Evolutionary conservation across 2,113 vertebrate genomes (phyloP).

Genomic region (Actenoides lindsayi): DNA sequence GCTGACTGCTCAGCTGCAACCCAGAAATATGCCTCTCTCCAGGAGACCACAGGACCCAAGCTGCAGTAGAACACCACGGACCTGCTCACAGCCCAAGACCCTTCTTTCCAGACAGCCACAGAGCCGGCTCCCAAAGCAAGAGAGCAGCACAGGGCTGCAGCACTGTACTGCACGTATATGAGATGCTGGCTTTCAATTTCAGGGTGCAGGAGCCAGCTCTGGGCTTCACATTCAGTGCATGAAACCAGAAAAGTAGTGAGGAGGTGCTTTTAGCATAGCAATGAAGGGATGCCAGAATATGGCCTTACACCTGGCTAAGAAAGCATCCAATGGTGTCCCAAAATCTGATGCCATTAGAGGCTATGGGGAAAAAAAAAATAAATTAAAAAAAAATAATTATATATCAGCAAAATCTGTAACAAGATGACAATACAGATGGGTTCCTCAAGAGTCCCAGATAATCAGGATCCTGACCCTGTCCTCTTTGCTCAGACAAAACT

Average conservation of each 20-base stretch:
- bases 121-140: neutral
- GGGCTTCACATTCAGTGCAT: neutral
- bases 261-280: neutral
- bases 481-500: neutral
- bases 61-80: too few species aligned
- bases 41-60: neutral
- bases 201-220: neutral
- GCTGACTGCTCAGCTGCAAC: neutral
- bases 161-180: too few species aligned
- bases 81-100: neutral
- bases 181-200: neutral
- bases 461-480: neutral
- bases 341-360: neutral
- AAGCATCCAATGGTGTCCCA: neutral
- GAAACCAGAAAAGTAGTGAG: neutral
- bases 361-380: too few species aligned
- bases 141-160: neutral
- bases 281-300: neutral
- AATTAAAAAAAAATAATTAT: too few species aligned
- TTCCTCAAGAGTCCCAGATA: neutral
- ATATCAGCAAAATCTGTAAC: neutral
- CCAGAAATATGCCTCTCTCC: neutral
- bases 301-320: neutral
- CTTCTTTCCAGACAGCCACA: neutral
- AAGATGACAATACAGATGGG: neutral